Percentiles rank a stretch among this genome's conserved stretches.
phyloP scores from a whole-genome alignment of 2,888 invertebrate genomes.

The Cylindroiulus punctatus region DNA sequence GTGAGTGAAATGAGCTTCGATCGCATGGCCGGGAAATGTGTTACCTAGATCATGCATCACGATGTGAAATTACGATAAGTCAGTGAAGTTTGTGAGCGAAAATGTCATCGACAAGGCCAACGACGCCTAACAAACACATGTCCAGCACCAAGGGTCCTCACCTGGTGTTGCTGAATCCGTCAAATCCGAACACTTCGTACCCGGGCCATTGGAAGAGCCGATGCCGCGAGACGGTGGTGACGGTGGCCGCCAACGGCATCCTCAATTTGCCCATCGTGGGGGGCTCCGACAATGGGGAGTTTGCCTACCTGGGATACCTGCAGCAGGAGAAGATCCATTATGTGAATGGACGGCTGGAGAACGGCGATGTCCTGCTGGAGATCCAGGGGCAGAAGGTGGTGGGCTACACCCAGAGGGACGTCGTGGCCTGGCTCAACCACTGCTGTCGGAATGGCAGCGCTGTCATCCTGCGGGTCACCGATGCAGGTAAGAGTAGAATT shows the following conservation, averaged over 20 bases:
- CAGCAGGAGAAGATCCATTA: slow-evolving; percentile 59
- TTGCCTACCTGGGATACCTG: slow-evolving; percentile 64
- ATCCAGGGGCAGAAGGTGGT: slow-evolving; percentile 71
- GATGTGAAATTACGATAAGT: slow-evolving; percentile 51
- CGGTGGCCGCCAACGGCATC: slow-evolving; percentile 66
- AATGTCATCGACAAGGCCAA: slow-evolving; percentile 46
- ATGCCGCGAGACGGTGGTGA: slow-evolving; percentile 67
- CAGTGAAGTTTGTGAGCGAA: background rate
- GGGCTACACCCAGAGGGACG: slow-evolving; percentile 71
- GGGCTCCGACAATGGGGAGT: slow-evolving; percentile 69
- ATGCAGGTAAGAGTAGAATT: slow-evolving; percentile 66
- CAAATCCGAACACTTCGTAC: slow-evolving; percentile 58
- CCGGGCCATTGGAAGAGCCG: slow-evolving; percentile 66
- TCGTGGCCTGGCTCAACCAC: slow-evolving; percentile 69
- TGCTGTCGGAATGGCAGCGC: slow-evolving; percentile 70
- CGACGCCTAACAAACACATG: slow-evolving; percentile 49
- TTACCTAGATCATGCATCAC: slow-evolving; percentile 49
- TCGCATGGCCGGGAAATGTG: slow-evolving; percentile 7
- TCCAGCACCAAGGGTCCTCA: background rate
- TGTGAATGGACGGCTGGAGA: slow-evolving; percentile 47
- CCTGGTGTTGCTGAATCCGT: background rate
- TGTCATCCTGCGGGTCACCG: slow-evolving; percentile 69
- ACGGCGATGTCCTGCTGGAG: slow-evolving; percentile 69
- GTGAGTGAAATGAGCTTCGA: slow-evolving; percentile 1
- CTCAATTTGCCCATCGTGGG: slow-evolving; percentile 67